Base-by-base conservation (phyloP, 2,113 vertebrate genomes). In the Esox niger region DNA sequence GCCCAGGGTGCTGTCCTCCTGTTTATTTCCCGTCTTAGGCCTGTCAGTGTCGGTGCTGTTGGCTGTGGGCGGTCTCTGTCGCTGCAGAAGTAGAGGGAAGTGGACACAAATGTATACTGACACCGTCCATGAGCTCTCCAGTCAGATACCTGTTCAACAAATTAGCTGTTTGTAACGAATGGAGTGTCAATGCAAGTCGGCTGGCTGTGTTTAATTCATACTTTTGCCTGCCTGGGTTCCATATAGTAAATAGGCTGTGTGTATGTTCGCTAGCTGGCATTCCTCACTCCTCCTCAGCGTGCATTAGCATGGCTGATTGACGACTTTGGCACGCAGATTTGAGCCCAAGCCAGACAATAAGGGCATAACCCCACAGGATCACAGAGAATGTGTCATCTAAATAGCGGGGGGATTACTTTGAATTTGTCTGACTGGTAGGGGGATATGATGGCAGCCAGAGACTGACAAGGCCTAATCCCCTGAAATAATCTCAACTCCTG, bases 1-100 rank as follows among this genome's bases (percentile, higher is more conserved):
- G 21, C 90, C 91, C 71, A 97, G 84, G 47, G 94, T 90, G 83
- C 92, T 91, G 66, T 87, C 92, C 77, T 81, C 81, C 64, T 88
- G 89, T 75, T 84, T 94, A 54, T 84, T 82, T 15, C 71, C 74
- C 62, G 55, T 65, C 71, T 87, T 94, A 47, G 86, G 62, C 0
- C 82, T 83, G 47, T 86, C 91, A 65, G 85, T 81, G 77, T 96
- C 95, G 2, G 89, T 86, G 61, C 92, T 92, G 8, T 74, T 90
- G 54, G 91, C 90, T 83, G 93, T 93, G 8, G 89, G 70, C 20
- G 92, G 91, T 74, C 90, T 92, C 77, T 93, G 87, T 62, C 66
- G 86, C 94, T 96, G 81, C 49, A 66, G 20, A 20, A 56, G 1
- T 60, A 21, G 72, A 20, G 66, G 63, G 29, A 62, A 31, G 13